Evolutionary conservation across 2,797 vertebrate genomes (phyloP).

Genomic region (Chrysocyon brachyurus): DNA sequence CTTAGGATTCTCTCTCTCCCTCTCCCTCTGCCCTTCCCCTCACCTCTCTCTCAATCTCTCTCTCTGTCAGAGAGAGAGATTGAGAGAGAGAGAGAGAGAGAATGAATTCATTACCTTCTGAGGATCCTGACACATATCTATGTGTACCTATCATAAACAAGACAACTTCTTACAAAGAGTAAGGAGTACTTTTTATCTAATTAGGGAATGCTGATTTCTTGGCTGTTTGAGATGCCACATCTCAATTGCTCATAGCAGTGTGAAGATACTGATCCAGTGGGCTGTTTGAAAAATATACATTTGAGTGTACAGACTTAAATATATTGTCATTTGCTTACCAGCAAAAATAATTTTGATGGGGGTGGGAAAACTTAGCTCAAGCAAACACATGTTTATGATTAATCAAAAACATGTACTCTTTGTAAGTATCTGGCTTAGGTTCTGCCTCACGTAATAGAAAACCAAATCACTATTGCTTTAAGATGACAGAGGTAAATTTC

Average conservation of each 20-base stretch:
- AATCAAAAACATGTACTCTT: constrained; percentile 22
- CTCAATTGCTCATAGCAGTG: neutral
- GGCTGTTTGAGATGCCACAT: neutral
- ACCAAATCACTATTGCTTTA: constrained; percentile 10
- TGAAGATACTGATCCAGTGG: neutral
- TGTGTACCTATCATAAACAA: neutral
- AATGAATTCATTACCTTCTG: neutral
- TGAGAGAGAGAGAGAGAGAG: too few species aligned
- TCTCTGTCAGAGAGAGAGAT: too few species aligned
- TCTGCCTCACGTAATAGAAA: neutral
- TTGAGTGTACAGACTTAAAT: constrained; percentile 3
- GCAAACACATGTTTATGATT: constrained; percentile 12
- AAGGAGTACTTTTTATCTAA: neutral
- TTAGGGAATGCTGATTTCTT: neutral
- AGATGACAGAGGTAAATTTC: neutral
- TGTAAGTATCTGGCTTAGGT: neutral
- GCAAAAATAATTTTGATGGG: constrained; percentile 39
- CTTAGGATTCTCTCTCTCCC: too few species aligned
- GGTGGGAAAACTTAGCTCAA: neutral
- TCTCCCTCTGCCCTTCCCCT: too few species aligned
- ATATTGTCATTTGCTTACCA: neutral
- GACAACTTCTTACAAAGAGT: neutral
- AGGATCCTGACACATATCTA: neutral
- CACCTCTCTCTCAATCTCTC: too few species aligned
- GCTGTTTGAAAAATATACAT: constrained; percentile 13